Evolutionary conservation across 2,113 vertebrate genomes (phyloP).

Genomic region (Marmota flaviventris): DNA sequence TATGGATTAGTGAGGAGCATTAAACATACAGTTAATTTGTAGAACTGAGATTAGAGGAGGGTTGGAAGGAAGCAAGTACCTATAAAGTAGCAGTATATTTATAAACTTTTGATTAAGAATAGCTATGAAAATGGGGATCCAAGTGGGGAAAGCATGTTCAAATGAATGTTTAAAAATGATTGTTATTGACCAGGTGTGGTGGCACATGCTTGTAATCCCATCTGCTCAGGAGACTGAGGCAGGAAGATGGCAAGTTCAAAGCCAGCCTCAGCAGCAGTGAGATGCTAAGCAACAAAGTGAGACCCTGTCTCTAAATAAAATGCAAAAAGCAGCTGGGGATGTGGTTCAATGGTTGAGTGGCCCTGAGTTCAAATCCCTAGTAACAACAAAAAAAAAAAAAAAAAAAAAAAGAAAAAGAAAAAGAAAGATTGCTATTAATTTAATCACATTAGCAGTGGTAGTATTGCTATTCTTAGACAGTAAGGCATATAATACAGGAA

Average conservation of each 20-base stretch:
- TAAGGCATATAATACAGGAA: background rate
- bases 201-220: too few species aligned
- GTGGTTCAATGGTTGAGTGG: too few species aligned
- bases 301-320: too few species aligned
- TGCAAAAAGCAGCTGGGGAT: too few species aligned
- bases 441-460: background rate
- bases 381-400: too few species aligned
- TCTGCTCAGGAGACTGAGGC: too few species aligned
- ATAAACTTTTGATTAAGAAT: conserved; percentile 1
- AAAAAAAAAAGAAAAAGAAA: too few species aligned
- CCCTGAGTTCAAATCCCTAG: too few species aligned
- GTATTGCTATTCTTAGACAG: background rate
- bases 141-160: background rate
- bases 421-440: too few species aligned
- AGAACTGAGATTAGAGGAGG: background rate
- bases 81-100: background rate
- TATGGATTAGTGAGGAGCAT: background rate
- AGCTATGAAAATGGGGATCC: background rate
- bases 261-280: too few species aligned
- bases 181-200: background rate
- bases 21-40: background rate
- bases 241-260: too few species aligned
- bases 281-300: too few species aligned
- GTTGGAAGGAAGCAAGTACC: background rate
- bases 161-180: background rate